Conservation (phyloP, 1,140 invertebrate genomes). For the Hyles vespertilio region DNA sequence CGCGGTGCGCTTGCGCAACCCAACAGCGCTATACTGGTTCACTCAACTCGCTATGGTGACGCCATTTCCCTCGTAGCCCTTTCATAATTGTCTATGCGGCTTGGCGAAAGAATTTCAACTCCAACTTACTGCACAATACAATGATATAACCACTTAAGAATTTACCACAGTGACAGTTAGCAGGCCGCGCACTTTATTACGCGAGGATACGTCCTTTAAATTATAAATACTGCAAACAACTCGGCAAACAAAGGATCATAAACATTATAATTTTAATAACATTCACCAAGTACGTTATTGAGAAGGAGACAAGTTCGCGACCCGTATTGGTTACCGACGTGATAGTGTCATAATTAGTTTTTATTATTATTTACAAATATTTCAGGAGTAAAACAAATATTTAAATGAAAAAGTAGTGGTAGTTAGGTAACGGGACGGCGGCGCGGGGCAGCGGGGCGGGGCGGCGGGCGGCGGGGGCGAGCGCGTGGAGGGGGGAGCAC, state of each 20-base stretch:
- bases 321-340: too few species aligned
- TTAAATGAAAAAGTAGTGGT: conserved; percentile 67
- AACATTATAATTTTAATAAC: conserved; percentile 1
- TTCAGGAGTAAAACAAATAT: conserved; percentile 35
- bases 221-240: conserved; percentile 11
- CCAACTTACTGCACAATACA: conserved; percentile 8
- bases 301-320: too few species aligned
- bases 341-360: too few species aligned
- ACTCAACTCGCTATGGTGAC: conserved; percentile 45
- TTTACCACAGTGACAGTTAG: conserved; percentile 14
- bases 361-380: too few species aligned
- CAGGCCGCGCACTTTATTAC: conserved; percentile 12
- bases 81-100: conserved; percentile 8
- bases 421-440: conserved; percentile 62
- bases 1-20: conserved; percentile 65
- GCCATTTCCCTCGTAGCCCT: conserved; percentile 47
- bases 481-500: conserved; percentile 50
- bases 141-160: conserved; percentile 14
- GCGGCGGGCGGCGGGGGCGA: conserved; percentile 33
- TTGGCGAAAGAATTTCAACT: not conserved
- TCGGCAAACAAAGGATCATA: conserved; percentile 8
- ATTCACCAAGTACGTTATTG: not conserved
- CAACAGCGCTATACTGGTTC: conserved; percentile 60
- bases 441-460: conserved; percentile 40
- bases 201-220: conserved; percentile 18